Evolutionary conservation across 2,888 invertebrate species (phyloP).

Genomic region (Rutpela maculata): DNA sequence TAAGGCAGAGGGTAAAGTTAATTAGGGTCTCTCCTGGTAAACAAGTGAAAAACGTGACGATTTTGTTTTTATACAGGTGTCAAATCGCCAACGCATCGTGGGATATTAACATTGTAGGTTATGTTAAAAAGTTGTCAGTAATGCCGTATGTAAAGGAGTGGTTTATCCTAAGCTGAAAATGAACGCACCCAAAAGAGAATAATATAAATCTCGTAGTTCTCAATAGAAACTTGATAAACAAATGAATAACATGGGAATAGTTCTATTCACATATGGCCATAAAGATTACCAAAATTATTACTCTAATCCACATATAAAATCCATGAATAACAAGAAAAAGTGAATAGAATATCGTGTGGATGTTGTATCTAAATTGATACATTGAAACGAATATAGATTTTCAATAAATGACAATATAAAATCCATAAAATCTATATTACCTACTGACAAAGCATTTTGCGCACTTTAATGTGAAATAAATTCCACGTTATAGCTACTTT

Average conservation of each 20-base stretch:
- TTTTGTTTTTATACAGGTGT: conserved; percentile 48
- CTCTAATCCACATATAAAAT: conserved; percentile 25
- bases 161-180: conserved; percentile 38
- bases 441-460: conserved; percentile 40
- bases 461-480: conserved; percentile 35
- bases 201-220: conserved; percentile 36
- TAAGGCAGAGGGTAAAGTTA: conserved; percentile 26
- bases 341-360: conserved; percentile 4
- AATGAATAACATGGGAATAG: conserved; percentile 35
- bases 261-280: conserved; percentile 17
- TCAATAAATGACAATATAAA: conserved; percentile 42
- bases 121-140: conserved; percentile 42
- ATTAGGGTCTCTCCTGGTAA: conserved; percentile 13
- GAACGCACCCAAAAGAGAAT: conserved; percentile 41
- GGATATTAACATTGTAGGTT: conserved; percentile 39
- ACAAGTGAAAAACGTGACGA: conserved; percentile 46
- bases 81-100: conserved; percentile 46
- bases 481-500: conserved; percentile 33
- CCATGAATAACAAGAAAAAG: conserved; percentile 14
- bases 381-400: conserved; percentile 39
- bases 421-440: conserved; percentile 43
- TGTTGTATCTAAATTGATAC: conserved; percentile 34
- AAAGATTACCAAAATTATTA: conserved; percentile 34
- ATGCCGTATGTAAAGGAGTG: conserved; percentile 37
- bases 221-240: conserved; percentile 39